phyloP scores from a whole-genome alignment of 2,888 invertebrate genomes.

The Muscina levida region DNA sequence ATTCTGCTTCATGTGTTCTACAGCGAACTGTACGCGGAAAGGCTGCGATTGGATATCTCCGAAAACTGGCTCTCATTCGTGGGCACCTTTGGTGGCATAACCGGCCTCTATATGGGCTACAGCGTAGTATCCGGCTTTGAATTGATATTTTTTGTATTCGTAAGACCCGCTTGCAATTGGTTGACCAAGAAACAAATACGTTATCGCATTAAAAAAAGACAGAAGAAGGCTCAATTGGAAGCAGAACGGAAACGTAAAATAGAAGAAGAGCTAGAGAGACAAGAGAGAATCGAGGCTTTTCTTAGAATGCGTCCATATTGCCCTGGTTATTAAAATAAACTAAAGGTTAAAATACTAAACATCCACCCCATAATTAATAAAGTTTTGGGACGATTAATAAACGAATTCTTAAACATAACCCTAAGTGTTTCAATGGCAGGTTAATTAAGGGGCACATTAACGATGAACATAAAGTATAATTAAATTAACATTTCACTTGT shows the following conservation, averaged over 20 bases:
- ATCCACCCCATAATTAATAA: slow-evolving; percentile 47
- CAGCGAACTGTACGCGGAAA: slow-evolving; percentile 84
- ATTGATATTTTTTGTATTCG: slow-evolving; percentile 80
- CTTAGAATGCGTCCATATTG: slow-evolving; percentile 15
- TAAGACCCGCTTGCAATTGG: slow-evolving; percentile 76
- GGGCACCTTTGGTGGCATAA: slow-evolving; percentile 86
- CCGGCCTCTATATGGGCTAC: slow-evolving; percentile 86
- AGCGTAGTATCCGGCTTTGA: slow-evolving; percentile 86
- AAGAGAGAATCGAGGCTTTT: slow-evolving; percentile 26
- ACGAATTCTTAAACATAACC: neutral
- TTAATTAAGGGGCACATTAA: neutral
- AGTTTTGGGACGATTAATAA: slow-evolving; percentile 8
- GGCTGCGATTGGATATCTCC: slow-evolving; percentile 83
- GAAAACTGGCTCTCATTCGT: slow-evolving; percentile 86
- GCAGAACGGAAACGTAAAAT: slow-evolving; percentile 37
- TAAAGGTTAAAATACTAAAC: slow-evolving; percentile 2
- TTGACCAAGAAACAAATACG: slow-evolving; percentile 71
- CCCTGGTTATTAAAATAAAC: neutral
- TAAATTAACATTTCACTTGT: slow-evolving; percentile 41
- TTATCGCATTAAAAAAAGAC: slow-evolving; percentile 67
- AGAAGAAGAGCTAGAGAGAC: neutral
- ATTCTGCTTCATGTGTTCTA: slow-evolving; percentile 85
- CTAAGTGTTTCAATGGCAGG: neutral
- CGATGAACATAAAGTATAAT: slow-evolving; percentile 12
- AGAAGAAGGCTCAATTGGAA: slow-evolving; percentile 52